Evolutionary conservation across 2,888 invertebrate species (phyloP), one percentile per base, ranked within the genome.

Genomic region (Chrysina gloriosa): DNA sequence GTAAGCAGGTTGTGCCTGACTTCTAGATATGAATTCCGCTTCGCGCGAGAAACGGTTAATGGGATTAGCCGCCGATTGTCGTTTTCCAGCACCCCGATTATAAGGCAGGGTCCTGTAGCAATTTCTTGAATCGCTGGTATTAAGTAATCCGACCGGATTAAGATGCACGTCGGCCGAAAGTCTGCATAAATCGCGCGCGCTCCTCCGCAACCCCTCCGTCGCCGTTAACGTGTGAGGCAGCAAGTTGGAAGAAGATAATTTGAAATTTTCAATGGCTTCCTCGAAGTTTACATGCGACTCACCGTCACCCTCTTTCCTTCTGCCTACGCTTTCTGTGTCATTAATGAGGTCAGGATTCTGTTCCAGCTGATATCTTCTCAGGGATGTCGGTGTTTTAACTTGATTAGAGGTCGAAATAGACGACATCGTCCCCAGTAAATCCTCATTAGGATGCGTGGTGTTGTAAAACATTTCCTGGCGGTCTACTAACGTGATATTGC

Each of bases 341-440:
- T 90, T 92, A 80, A 93, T 91, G 80, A 93, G 86, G 84, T 93
- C 92, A 65, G 92, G 92, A 83, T 92, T 92, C 82, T 90, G 90
- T 80, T 92, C 92, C 74, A 79, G 72, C 70, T 82, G 84, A 74
- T 85, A 86, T 71, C 84, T 85, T 65, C 86, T 81, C 72, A 86
- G 73, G 1, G 85, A 83, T 1, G 87, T 85, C 61, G 89, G 90
- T 77, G 89, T 86, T 63, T 84, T 84, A 68, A 84, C 84, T 65
- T 84, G 87, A 83, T 87, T 86, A 77, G 85, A 70, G 65, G 84
- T 69, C 65, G 75, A 69, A 34, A 74, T 69, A 19, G 79, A 76
- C 11, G 79, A 76, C 42, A 80, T 73, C 25, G 78, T 72, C 63
- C 75, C 72, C 45, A 79, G 73, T 58, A 79, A 73, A 58, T 80